Percentiles rank a stretch among this genome's conserved stretches.
Evolutionary conservation across 2,797 vertebrate species (phyloP).

Genomic region (Arctocebus calabarensis): DNA sequence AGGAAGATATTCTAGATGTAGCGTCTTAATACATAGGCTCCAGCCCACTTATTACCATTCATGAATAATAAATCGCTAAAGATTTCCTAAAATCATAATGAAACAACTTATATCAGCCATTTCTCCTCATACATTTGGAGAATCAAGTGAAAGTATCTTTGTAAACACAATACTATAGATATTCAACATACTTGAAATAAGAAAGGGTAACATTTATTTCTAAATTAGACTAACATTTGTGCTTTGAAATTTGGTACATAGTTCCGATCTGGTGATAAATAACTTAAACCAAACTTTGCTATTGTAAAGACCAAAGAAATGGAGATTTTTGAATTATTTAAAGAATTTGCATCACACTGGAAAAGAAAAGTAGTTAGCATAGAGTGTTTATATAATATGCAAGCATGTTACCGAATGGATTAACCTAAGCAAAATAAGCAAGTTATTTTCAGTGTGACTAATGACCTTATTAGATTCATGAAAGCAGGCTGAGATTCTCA

Average conservation of each 20-base stretch:
- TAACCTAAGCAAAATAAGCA: neutral
- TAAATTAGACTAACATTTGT: neutral
- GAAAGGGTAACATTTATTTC: neutral
- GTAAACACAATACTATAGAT: neutral
- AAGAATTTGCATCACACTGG: neutral
- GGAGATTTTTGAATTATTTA: neutral
- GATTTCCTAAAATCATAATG: neutral
- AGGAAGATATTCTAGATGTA: neutral
- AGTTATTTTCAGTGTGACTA: slow-evolving; percentile 55
- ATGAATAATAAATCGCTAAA: neutral
- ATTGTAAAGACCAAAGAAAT: neutral
- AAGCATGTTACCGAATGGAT: neutral
- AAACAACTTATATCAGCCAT: neutral
- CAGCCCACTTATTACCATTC: neutral
- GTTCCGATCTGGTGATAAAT: neutral
- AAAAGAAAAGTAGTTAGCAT: neutral
- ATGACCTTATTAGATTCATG: slow-evolving; percentile 31
- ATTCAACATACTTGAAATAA: neutral
- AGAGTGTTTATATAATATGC: neutral
- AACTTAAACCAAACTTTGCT: neutral
- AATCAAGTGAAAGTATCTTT: neutral
- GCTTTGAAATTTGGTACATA: neutral
- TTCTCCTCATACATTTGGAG: neutral
- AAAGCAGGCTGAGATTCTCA: neutral
- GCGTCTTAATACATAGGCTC: neutral